Percentiles rank a stretch among this genome's conserved stretches.
Conservation (phyloP, 2,888 invertebrate genomes). For the Tipula helvola region DNA sequence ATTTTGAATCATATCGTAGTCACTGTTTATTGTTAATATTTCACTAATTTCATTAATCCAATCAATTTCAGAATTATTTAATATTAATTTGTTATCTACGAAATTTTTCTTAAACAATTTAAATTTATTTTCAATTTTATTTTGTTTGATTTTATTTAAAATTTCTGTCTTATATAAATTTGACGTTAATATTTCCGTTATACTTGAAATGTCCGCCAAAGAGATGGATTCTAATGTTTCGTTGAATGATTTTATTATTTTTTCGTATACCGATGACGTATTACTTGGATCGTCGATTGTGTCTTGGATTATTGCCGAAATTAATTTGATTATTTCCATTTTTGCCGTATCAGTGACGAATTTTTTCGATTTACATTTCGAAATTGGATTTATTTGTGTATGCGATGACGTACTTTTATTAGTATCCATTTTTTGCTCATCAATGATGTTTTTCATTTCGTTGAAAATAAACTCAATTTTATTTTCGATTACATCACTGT, state of each 20-base stretch:
- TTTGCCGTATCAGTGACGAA: background rate
- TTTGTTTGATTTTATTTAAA: background rate
- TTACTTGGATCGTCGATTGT: background rate
- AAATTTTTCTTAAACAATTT: background rate
- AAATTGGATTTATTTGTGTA: background rate
- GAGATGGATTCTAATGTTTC: background rate
- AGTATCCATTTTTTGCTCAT: background rate
- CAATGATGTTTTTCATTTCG: slow-evolving; percentile 12
- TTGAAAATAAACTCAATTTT: slow-evolving; percentile 12
- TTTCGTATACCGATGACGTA: background rate
- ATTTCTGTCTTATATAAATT: background rate
- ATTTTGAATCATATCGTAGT: slow-evolving; percentile 49
- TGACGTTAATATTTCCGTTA: background rate
- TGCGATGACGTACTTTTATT: background rate
- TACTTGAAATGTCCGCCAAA: background rate
- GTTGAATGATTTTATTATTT: background rate
- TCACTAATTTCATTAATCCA: slow-evolving; percentile 47
- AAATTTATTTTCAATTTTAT: background rate
- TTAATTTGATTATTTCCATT: background rate
- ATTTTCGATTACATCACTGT: slow-evolving; percentile 9
- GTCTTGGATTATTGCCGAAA: background rate
- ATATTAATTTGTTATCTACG: background rate
- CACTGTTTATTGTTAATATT: slow-evolving; percentile 37
- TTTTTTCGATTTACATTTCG: background rate
- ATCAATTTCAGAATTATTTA: slow-evolving; percentile 23